Base-by-base conservation (phyloP, 2,888 invertebrate species). In the Temnothorax ravouxi region DNA sequence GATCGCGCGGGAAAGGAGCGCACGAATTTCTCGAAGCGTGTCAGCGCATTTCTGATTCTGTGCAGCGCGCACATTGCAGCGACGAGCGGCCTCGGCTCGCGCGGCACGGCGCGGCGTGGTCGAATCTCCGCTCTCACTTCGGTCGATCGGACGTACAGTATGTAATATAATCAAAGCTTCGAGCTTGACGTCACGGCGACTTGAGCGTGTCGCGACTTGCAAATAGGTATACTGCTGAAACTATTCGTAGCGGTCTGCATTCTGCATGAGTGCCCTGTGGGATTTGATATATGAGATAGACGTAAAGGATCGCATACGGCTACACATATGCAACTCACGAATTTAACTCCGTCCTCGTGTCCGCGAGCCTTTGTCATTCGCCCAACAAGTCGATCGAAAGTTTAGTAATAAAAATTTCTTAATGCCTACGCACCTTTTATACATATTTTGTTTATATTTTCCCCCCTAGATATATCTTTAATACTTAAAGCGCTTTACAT, bases 151-250 rank as follows among this genome's bases (percentile, higher is more conserved):
- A 67, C 47, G 25, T 47, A 38, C 59, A 21, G 59, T 29, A 29
- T 29, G 29, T 59, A 80, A 47, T 38, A 44, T 59, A 80, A 72
- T 80, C 79, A 80, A 59, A 80, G 72, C 72, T 47, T 34, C 47
- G 64, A n/a, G 74, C 13, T 47, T 72, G 79, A 80, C 56, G 47
- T 80, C 38, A 71, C 44, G 29, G 56, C 21, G 69, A 79, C 71
- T 79, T 79, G 79, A 71, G 79, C 79, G 79, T 79, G 79, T 79
- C 79, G 71, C 79, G 79, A 80, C 72, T 80, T 72, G 79, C 79
- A 80, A 80, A 80, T 72, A 72, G 59, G 59, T 72, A 50, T 80
- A 59, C 72, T 71, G 59, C 47, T 72, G 59, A 80, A 72, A 80
- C 72, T 80, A 80, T 72, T 41, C 72, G 72, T 72, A 13, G 72